These are phyloP conservation scores for Masticophis lateralis DNA, from an alignment of 2,797 vertebrate genomes.

Conservation along the genomic window DNA sequence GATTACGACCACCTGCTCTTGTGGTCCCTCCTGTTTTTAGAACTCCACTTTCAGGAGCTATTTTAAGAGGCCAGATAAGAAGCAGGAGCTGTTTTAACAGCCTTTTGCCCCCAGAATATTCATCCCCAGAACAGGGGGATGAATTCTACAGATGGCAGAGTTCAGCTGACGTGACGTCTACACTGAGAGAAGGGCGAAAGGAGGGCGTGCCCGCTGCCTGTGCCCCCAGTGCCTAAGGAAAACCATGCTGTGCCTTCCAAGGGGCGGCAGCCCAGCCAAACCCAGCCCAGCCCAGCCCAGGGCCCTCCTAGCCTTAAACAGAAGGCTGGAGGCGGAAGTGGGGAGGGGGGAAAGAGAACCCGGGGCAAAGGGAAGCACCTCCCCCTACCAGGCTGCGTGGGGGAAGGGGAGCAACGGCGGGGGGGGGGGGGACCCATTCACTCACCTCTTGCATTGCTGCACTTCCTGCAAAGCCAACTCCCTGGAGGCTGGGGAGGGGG, in stretches of 20 bases:
- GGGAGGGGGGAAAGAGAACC: fast-evolving
- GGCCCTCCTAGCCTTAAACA: background rate
- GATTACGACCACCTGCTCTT: background rate
- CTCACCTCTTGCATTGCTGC: slow-evolving; percentile 14
- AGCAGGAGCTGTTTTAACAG: too few species aligned
- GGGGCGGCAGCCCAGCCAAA: background rate
- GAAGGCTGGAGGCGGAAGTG: background rate
- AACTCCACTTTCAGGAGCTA: background rate
- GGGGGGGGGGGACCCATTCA: background rate
- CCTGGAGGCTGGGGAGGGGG: background rate
- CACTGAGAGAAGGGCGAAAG: background rate
- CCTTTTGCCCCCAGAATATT: background rate
- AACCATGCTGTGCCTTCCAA: background rate
- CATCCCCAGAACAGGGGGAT: too few species aligned
- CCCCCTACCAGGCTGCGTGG: background rate
- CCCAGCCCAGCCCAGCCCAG: background rate
- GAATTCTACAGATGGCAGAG: background rate
- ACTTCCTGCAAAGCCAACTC: background rate
- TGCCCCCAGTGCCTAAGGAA: background rate
- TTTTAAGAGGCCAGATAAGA: background rate
- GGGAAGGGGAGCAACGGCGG: background rate
- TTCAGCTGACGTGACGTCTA: background rate
- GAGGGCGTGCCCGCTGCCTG: background rate
- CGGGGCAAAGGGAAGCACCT: background rate
- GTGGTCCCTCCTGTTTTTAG: background rate